Percentiles rank a stretch among this genome's conserved stretches.
Conservation (phyloP, 1,140 invertebrate genomes). For the Musca domestica region DNA sequence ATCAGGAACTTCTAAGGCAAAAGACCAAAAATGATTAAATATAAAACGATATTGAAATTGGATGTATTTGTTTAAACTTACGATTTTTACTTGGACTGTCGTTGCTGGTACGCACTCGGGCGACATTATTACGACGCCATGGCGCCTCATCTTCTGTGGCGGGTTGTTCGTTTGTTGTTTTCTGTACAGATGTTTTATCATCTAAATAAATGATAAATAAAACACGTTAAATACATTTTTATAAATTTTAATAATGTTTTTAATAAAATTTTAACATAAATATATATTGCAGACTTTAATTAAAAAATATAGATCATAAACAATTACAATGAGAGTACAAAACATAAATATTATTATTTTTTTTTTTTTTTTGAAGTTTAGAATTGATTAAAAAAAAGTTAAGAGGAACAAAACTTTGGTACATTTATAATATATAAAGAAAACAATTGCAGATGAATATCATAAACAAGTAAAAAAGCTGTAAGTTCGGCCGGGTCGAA, state of each 20-base stretch:
- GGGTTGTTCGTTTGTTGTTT: slow-evolving; percentile 18
- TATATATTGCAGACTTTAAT: too few relatives aligned
- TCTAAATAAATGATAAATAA: slow-evolving; percentile 11
- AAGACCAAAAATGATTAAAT: not conserved
- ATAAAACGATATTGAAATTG: not conserved
- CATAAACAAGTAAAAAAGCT: too few relatives aligned
- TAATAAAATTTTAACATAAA: slow-evolving; percentile 25
- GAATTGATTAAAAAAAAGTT: too few relatives aligned
- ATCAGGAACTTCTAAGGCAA: slow-evolving; percentile 52
- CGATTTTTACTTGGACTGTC: slow-evolving; percentile 54
- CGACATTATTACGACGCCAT: slow-evolving; percentile 45
- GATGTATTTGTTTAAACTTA: slow-evolving; percentile 29
- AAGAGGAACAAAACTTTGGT: too few relatives aligned
- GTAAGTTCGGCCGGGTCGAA: too few relatives aligned
- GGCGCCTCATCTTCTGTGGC: slow-evolving; percentile 48
- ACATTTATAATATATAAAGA: too few relatives aligned
- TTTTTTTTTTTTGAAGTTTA: too few relatives aligned
- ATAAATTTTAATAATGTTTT: not conserved
- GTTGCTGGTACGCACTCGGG: slow-evolving; percentile 40
- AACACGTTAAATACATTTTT: too few relatives aligned
- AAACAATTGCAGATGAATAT: too few relatives aligned
- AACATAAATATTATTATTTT: slow-evolving; percentile 19
- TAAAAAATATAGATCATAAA: not conserved
- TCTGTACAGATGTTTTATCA: slow-evolving; percentile 24
- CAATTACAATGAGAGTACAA: too few relatives aligned